Base-by-base conservation (phyloP, 2,888 invertebrate species). In the Trachelus tabidus region DNA sequence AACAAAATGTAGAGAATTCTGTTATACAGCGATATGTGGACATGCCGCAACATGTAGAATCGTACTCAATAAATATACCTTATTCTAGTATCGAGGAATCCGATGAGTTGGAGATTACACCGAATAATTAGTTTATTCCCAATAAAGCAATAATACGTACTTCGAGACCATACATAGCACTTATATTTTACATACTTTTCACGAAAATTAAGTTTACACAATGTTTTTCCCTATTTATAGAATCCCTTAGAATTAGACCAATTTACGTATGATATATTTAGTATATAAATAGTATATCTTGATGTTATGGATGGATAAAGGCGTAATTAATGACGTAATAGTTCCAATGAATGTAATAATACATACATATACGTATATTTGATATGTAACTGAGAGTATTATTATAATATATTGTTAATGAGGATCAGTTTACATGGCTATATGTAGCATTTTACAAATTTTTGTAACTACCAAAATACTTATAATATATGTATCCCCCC, bases 1-100 rank as follows among this genome's bases (percentile, higher is more conserved):
- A 83, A 34, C 76, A 78, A 34, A 35, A 71, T 33, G 15, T 33
- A 15, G 71, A 71, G 1, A 12, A 1, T 31, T 71, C 71, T 31
- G 71, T 71, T 71, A 74, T 74, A 30, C n/a, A 74, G 30, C 34
- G 30, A 23, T 74, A 35, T n/a, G 23, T 35, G 12, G 74, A 74
- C 15, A n/a, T 74, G 11, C 30, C 74, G 37, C 74, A 74, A 37
- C 34, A 74, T n/a, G 23, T 74, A n/a, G 74, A 74, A 74, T 30
- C 74, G 12, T 74, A 74, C 30, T 33, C 74, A 30, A 35, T 74
- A 74, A 74, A 37, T 74, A 34, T 74, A 33, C 74, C 74, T 30
- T 74, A 37, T 34, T 30, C 37, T n/a, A 30, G 6, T 35, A 74
- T 74, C 30, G 74, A 74, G 30, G 30, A 34, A 33, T 74, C 74